Percentiles rank a stretch among this genome's conserved stretches.
These are phyloP conservation scores for Drosophila multiciliata DNA, from an alignment of 2,888 invertebrate species.

Conservation along the genomic window DNA sequence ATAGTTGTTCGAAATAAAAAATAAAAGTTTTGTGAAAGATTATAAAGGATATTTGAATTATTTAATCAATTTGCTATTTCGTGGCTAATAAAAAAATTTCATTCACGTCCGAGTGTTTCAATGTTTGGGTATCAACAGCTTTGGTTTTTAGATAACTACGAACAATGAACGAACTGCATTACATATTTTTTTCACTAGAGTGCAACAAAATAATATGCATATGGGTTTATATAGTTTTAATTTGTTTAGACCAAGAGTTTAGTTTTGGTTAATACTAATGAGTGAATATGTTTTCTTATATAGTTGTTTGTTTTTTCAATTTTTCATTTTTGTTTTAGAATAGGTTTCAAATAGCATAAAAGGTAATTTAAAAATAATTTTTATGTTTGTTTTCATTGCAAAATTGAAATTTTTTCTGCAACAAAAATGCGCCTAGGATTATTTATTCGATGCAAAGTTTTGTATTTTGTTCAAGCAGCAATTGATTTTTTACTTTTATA, in stretches of 20 bases:
- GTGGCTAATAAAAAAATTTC: not conserved
- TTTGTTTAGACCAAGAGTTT: slow-evolving; percentile 75
- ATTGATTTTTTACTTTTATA: slow-evolving; percentile 36
- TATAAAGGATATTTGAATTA: not conserved
- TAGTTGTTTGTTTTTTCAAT: slow-evolving; percentile 13
- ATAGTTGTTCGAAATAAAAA: not conserved
- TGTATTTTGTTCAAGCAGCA: slow-evolving; percentile 58
- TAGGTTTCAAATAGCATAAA: slow-evolving; percentile 56
- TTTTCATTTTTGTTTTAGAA: slow-evolving; percentile 40
- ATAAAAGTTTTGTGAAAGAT: not conserved
- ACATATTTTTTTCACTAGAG: slow-evolving; percentile 19
- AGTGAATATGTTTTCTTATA: slow-evolving; percentile 52
- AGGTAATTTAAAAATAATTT: slow-evolving; percentile 61
- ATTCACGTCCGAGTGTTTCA: slow-evolving; percentile 9
- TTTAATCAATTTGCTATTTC: not conserved
- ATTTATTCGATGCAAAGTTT: slow-evolving; percentile 63
- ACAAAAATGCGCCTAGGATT: slow-evolving; percentile 54
- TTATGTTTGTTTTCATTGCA: slow-evolving; percentile 29
- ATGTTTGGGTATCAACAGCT: slow-evolving; percentile 20
- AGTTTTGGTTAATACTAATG: slow-evolving; percentile 75
- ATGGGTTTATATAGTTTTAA: slow-evolving; percentile 30
- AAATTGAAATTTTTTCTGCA: slow-evolving; percentile 29
- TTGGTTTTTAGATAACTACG: slow-evolving; percentile 25
- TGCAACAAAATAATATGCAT: slow-evolving; percentile 44
- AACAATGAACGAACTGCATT: slow-evolving; percentile 28